Percentiles rank a stretch among this genome's conserved stretches.
Conservation (phyloP, 2,113 vertebrate species). For the Alosa alosa region DNA sequence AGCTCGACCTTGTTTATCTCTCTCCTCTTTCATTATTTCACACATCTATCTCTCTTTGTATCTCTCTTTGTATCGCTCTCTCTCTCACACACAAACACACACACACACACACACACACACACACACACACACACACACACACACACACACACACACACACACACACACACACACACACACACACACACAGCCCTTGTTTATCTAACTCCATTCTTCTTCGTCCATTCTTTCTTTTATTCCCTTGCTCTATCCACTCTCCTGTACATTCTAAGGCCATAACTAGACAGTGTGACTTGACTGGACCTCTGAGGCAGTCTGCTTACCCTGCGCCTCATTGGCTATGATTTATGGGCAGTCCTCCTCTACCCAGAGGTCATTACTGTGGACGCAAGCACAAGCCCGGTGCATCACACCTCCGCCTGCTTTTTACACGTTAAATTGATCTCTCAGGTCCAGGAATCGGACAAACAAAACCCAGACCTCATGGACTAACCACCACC, state of each 20-base stretch:
- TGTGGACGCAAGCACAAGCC: slow-evolving; percentile 59
- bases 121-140: no score
- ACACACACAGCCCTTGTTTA: background rate
- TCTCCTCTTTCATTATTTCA: background rate
- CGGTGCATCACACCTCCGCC: slow-evolving; percentile 51
- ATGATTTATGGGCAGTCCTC: slow-evolving; percentile 64
- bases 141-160: no score
- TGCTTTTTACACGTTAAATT: slow-evolving; percentile 58
- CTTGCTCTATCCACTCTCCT: background rate
- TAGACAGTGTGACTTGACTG: slow-evolving; percentile 2
- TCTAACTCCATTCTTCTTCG: slow-evolving; percentile 25
- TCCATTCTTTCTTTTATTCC: slow-evolving; percentile 29
- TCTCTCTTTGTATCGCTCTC: background rate
- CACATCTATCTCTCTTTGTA: background rate
- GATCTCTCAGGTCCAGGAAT: slow-evolving; percentile 61
- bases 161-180: no score
- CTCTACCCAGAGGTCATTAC: slow-evolving; percentile 38
- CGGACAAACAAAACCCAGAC: background rate
- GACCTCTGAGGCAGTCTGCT: slow-evolving; percentile 32
- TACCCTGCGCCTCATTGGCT: slow-evolving; percentile 44
- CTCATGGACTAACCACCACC: no score
- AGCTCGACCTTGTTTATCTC: slow-evolving; percentile 2
- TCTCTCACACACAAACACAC: background rate
- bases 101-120: no score
- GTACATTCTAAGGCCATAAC: background rate